These are phyloP conservation scores for Nipponia nippon DNA, from an alignment of 2,113 vertebrate species.

Conservation along the genomic window DNA sequence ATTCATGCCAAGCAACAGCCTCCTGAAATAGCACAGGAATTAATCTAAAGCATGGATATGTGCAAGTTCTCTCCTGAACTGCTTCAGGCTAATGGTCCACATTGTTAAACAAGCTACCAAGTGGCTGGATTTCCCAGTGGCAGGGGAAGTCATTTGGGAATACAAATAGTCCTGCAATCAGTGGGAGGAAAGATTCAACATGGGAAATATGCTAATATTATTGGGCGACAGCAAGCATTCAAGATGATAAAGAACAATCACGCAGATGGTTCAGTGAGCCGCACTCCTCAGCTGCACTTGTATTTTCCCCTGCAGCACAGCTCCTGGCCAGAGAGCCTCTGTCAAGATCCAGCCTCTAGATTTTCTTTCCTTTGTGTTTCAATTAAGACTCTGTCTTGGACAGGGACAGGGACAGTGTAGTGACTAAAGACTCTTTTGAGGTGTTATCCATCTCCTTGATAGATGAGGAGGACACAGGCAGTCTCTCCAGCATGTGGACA, in stretches of 20 bases:
- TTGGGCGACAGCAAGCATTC: not conserved
- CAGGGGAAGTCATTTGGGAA: not conserved
- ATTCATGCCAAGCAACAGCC: not conserved
- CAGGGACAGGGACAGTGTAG: not conserved
- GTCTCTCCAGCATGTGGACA: constrained; percentile 33
- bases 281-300: not conserved
- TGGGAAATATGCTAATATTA: not conserved
- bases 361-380: not conserved
- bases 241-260: not conserved
- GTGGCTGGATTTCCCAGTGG: not conserved
- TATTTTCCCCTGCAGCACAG: not conserved
- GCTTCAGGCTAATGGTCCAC: not conserved
- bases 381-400: not conserved
- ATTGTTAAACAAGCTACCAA: not conserved
- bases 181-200: not conserved
- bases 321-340: not conserved
- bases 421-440: not conserved
- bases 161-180: not conserved
- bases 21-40: not conserved
- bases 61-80: not conserved
- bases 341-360: not conserved
- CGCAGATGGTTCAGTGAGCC: not conserved
- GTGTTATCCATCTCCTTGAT: constrained; percentile 22
- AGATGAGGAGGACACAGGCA: not conserved
- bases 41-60: not conserved